Evolutionary conservation across 92 coral and sea anemone species (phyloP), one percentile per base, ranked within the genome.

Genomic region (Parazoanthus atlanticus): DNA sequence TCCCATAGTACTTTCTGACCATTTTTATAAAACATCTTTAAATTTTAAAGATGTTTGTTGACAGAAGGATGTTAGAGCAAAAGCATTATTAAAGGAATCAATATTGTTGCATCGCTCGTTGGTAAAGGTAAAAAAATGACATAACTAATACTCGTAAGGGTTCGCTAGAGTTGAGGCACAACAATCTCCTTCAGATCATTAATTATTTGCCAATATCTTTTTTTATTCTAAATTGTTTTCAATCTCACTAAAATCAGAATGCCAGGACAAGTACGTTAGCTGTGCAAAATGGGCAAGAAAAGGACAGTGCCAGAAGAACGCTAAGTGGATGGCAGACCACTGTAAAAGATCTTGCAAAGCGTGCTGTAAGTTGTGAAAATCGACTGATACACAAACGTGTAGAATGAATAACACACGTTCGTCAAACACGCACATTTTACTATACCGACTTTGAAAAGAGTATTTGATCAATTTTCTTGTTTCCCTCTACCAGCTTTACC

Each of bases 191-290:
- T 72, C 77, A 31, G 8, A 32, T 71, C 38, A 71, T 28, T 15
- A 19, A 52, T 71, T 71, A 38, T 10, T 71, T 29, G 8, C 76
- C 30, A 32, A 74, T 29, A 74, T 21, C 11, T 2, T 74, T 34
- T 34, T 38, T 6, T 73, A 19, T 72, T 74, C 43, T 34, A 16
- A 34, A 17, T 23, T 41, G 13, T 19, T 74, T 33, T 9, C 19
- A 34, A 11, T 19, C 34, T 66, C 10, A 12, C 26, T 67, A 31
- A 58, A 33, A 67, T 6, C 58, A 94, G 96, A 61, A 34, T 94
- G 96, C 70, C 94, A 94, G 72, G 94, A 94, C 80, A 86, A 90
- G 77, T 91, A 88, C 70, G 89, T 75, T 40, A 89, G 80, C 26
- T 94, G 96, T 76, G 81, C 85, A 6, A 90, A 38, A 25, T 92